These are phyloP conservation scores for Brachylomia viminalis DNA, from an alignment of 2,888 invertebrate genomes.

Conservation along the genomic window DNA sequence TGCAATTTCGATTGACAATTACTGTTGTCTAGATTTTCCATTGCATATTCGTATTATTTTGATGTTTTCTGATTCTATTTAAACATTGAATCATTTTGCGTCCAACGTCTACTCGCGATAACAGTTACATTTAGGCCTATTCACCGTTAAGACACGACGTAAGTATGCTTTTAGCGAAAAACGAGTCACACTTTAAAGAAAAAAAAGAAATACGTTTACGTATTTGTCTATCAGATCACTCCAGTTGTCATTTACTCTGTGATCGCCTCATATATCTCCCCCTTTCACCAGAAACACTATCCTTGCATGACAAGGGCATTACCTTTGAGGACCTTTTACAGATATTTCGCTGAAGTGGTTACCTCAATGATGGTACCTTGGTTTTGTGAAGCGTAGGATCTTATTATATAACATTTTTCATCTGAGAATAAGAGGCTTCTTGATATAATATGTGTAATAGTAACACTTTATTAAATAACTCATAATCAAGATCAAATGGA, in stretches of 20 bases:
- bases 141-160: background rate
- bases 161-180: background rate
- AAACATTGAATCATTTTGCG: background rate
- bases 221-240: background rate
- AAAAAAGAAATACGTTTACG: too few relatives aligned
- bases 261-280: background rate
- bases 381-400: background rate
- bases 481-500: too few relatives aligned
- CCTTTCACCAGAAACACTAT: conserved; percentile 13
- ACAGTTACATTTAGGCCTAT: background rate
- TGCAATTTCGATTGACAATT: too few relatives aligned
- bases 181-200: background rate
- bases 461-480: conserved; percentile 28
- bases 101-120: too few relatives aligned
- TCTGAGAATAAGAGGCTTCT: background rate
- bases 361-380: conserved; percentile 4
- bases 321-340: conserved; percentile 23
- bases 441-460: background rate
- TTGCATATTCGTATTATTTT: background rate
- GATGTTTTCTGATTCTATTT: too few relatives aligned
- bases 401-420: conserved; percentile 1
- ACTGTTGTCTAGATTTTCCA: background rate
- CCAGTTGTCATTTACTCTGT: conserved; percentile 13
- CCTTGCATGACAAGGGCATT: conserved; percentile 35
- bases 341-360: conserved; percentile 4